Conservation (phyloP, 2,113 vertebrate genomes). For the Myanophis thanlyinensis region DNA sequence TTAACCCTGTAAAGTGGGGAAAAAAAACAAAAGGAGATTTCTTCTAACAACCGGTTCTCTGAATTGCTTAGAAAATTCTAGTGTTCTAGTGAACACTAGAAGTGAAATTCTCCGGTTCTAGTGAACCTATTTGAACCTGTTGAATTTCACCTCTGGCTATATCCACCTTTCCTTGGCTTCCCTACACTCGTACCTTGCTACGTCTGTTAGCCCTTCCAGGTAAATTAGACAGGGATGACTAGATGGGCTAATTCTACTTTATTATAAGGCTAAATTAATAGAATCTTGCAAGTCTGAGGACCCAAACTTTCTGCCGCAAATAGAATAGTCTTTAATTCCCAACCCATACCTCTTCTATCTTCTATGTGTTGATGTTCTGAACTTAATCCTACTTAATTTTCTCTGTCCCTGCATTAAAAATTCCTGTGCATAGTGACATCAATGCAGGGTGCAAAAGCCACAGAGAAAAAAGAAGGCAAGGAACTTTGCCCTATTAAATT, state of each 20-base stretch:
- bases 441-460: not conserved
- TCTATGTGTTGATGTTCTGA: not conserved
- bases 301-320: not conserved
- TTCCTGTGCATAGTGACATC: not conserved
- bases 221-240: not conserved
- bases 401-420: not conserved
- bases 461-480: not conserved
- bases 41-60: too few species aligned
- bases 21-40: too few species aligned
- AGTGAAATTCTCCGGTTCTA: too few species aligned
- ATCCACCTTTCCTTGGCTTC: not conserved
- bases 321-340: not conserved
- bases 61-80: too few species aligned
- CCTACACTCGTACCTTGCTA: not conserved
- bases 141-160: too few species aligned
- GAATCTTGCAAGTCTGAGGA: not conserved
- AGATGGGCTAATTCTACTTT: not conserved
- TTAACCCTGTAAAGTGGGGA: too few species aligned
- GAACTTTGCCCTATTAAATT: not conserved
- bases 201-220: not conserved
- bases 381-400: not conserved
- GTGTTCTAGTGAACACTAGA: too few species aligned
- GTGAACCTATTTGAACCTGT: too few species aligned
- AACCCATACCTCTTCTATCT: not conserved
- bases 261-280: not conserved